These are phyloP conservation scores for Aporophyla nigra DNA, from an alignment of 2,888 invertebrate species.

Conservation along the genomic window DNA sequence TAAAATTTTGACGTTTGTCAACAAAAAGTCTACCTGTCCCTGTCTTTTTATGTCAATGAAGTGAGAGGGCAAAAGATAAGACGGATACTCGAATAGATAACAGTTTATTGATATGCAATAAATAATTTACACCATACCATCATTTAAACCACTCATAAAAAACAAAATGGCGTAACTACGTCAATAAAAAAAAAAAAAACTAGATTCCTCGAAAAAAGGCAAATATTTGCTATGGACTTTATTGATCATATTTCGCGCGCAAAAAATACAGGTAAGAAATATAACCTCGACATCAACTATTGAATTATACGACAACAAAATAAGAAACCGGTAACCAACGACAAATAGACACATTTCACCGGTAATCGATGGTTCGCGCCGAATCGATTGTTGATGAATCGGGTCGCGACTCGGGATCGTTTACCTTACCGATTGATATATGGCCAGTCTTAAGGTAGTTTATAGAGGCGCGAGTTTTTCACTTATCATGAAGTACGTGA, in stretches of 20 bases:
- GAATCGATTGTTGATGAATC: constrained; percentile 69
- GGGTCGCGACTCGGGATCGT: constrained; percentile 67
- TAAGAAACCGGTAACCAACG: constrained; percentile 60
- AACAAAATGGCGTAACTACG: not conserved
- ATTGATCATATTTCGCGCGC: constrained; percentile 11
- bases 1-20: not conserved
- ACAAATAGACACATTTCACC: constrained; percentile 63
- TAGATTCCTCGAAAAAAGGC: not conserved
- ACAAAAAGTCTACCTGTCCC: not conserved
- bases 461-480: constrained; percentile 66
- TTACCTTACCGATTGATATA: constrained; percentile 69
- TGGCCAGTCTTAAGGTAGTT: constrained; percentile 61
- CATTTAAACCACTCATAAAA: not conserved
- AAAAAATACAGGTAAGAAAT: constrained; percentile 49
- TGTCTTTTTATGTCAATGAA: not conserved
- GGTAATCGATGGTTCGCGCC: constrained; percentile 55
- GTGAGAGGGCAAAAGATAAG: not conserved
- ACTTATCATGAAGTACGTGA: constrained; percentile 65
- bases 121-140: not conserved
- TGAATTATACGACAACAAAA: constrained; percentile 46
- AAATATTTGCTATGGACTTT: constrained; percentile 24
- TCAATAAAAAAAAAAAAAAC: constrained; percentile 2
- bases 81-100: not conserved
- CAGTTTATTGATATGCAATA: not conserved
- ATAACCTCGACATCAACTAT: constrained; percentile 26